These are phyloP conservation scores for Scortum barcoo DNA, from an alignment of 2,113 vertebrate genomes.

Conservation along the genomic window DNA sequence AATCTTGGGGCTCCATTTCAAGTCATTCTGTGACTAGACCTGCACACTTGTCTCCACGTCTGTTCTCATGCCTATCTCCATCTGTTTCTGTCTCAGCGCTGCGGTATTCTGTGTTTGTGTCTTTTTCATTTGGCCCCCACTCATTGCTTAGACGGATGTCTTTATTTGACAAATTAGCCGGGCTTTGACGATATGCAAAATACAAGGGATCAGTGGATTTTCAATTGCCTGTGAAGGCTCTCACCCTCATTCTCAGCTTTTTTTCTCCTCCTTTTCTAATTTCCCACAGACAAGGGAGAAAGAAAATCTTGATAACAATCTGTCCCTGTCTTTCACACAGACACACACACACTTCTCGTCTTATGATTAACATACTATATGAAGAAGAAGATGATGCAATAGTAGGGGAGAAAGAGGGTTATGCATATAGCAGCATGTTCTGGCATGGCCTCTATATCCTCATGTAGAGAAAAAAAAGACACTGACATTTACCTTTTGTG, in stretches of 20 bases:
- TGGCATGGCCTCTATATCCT: background rate
- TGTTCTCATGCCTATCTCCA: constrained; percentile 49
- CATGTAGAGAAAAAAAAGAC: background rate
- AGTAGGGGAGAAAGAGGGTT: background rate
- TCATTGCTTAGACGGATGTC: constrained; percentile 38
- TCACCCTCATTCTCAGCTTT: constrained; percentile 46
- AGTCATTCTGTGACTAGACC: constrained; percentile 72
- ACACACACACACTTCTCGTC: background rate
- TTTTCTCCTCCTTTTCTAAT: constrained; percentile 6
- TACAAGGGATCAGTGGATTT: constrained; percentile 54
- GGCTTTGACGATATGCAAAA: constrained; percentile 58
- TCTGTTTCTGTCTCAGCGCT: constrained; percentile 53
- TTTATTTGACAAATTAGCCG: constrained; percentile 67
- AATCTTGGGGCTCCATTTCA: constrained; percentile 81
- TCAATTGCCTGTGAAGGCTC: constrained; percentile 52
- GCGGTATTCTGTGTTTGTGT: constrained; percentile 37
- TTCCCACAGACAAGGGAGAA: constrained; percentile 40
- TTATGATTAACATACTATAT: background rate
- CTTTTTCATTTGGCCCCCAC: constrained; percentile 43
- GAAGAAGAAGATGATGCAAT: constrained; percentile 1
- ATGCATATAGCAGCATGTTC: background rate
- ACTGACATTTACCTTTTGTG: constrained; percentile 8
- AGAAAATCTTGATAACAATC: constrained; percentile 20
- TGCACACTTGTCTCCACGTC: constrained; percentile 54
- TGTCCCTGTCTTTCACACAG: background rate